These are phyloP conservation scores for Yponomeuta evonymella DNA, from an alignment of 2,888 invertebrate species.

Conservation along the genomic window DNA sequence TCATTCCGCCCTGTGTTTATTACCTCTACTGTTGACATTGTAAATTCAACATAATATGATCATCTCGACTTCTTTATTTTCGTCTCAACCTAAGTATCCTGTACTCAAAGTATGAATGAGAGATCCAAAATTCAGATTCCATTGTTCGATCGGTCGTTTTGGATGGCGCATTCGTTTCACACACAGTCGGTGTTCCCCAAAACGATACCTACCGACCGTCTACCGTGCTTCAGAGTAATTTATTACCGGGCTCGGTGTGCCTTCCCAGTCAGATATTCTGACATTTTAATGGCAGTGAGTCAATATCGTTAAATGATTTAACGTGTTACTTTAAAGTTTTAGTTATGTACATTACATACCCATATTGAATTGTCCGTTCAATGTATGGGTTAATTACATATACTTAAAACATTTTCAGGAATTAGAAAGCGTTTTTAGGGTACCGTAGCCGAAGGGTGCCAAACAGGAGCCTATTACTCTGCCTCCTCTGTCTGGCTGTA, in stretches of 20 bases:
- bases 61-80: slow-evolving; percentile 2
- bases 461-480: too few relatives aligned
- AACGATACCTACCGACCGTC: neutral
- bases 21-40: slow-evolving; percentile 11
- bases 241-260: slow-evolving; percentile 43
- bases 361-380: neutral
- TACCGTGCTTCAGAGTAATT: slow-evolving; percentile 34
- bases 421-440: neutral
- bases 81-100: neutral
- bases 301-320: slow-evolving; percentile 57
- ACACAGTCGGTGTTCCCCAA: neutral
- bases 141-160: neutral
- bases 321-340: slow-evolving; percentile 24
- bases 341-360: neutral
- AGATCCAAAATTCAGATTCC: neutral
- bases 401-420: neutral
- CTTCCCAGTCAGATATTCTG: slow-evolving; percentile 50
- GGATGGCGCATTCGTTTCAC: neutral
- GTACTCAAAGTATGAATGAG: neutral
- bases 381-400: neutral
- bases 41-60: neutral
- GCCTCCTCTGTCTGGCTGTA: too few relatives aligned
- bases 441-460: too few relatives aligned
- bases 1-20: neutral
- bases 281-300: slow-evolving; percentile 35